Conservation (phyloP, 2,113 vertebrate genomes). For the Poeciliopsis turrubarensis region DNA sequence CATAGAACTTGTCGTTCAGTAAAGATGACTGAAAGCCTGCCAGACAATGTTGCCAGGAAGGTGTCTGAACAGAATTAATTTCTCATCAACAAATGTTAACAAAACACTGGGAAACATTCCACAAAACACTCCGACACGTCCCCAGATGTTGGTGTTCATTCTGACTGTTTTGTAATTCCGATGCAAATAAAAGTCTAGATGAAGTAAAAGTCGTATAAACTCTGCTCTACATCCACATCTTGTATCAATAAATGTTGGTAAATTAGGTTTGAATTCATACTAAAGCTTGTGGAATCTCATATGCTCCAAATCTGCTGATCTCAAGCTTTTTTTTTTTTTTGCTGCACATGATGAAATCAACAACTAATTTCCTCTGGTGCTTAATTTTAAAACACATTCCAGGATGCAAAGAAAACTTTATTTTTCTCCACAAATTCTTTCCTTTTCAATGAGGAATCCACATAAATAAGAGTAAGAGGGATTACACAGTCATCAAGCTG, state of each 20-base stretch:
- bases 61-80: too few relatives aligned
- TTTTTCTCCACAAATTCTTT: neutral
- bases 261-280: neutral
- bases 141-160: constrained; percentile 26
- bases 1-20: too few relatives aligned
- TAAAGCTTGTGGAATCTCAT: neutral
- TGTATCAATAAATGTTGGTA: neutral
- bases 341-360: neutral
- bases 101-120: too few relatives aligned
- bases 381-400: neutral
- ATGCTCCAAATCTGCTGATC: neutral
- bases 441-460: neutral
- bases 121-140: constrained; percentile 3
- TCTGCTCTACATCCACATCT: neutral
- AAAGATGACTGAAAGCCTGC: too few relatives aligned
- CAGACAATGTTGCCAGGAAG: too few relatives aligned
- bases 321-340: neutral
- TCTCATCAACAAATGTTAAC: too few relatives aligned
- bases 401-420: neutral
- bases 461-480: neutral
- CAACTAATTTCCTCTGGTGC: neutral
- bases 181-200: constrained; percentile 15
- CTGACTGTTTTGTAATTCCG: constrained; percentile 36
- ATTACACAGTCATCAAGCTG: neutral
- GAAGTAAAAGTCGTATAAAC: constrained; percentile 6